phyloP scores from a whole-genome alignment of 2,888 invertebrate genomes.

The Drosophila koepferae region DNA sequence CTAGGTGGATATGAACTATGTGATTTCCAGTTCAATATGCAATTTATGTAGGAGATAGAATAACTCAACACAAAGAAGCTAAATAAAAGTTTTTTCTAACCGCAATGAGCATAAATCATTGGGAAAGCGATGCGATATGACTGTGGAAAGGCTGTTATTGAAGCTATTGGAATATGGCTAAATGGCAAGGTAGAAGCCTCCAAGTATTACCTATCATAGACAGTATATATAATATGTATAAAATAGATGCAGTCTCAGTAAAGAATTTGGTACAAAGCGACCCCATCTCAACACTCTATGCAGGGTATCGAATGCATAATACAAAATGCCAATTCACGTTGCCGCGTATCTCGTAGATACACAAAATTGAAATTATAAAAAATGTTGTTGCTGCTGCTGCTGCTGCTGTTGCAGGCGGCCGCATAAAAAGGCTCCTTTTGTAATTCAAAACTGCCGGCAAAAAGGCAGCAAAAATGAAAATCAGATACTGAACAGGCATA shows the following conservation, averaged over 20 bases:
- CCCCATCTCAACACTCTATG: background rate
- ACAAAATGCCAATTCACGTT: slow-evolving; percentile 73
- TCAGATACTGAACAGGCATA: background rate
- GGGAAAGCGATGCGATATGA: background rate
- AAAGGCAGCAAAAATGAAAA: slow-evolving; percentile 19
- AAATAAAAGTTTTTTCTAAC: background rate
- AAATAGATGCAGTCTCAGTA: too few species aligned
- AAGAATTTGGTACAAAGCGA: background rate
- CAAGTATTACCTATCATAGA: background rate
- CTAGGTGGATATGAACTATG: background rate
- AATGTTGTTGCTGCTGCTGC: slow-evolving; percentile 43
- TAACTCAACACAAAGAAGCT: background rate
- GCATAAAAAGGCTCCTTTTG: slow-evolving; percentile 73
- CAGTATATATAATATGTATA: too few species aligned
- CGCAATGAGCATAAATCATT: too few species aligned
- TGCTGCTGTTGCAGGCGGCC: slow-evolving; percentile 45
- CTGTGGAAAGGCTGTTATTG: background rate
- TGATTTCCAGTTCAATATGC: background rate
- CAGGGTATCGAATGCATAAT: slow-evolving; percentile 50
- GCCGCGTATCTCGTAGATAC: slow-evolving; percentile 70
- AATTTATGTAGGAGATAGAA: background rate
- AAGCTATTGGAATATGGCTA: background rate
- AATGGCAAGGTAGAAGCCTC: background rate
- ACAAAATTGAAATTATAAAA: slow-evolving; percentile 72
- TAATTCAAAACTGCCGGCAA: slow-evolving; percentile 72